Evolutionary conservation across 1,140 invertebrate species (phyloP).

Genomic region (Drosophila hydei): DNA sequence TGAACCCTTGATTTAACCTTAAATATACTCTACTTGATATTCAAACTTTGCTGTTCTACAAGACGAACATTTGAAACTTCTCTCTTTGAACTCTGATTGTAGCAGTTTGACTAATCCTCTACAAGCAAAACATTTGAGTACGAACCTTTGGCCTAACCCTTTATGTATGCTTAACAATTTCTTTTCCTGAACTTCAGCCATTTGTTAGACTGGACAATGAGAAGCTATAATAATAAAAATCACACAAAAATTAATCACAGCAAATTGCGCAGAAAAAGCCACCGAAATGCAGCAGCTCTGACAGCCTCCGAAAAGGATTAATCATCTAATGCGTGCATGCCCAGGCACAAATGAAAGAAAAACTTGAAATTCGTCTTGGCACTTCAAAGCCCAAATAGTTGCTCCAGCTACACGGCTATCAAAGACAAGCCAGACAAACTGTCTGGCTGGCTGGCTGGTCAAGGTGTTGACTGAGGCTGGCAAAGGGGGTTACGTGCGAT

Average conservation of each 20-base stretch:
- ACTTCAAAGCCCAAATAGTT: slow-evolving; percentile 58
- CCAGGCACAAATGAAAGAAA: slow-evolving; percentile 33
- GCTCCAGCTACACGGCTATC: slow-evolving; percentile 10
- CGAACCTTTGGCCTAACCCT: slow-evolving; percentile 17
- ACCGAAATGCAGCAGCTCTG: slow-evolving; percentile 60
- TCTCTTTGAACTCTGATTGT: background rate
- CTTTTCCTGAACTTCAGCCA: slow-evolving; percentile 38
- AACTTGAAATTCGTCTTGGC: slow-evolving; percentile 80
- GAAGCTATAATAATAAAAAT: slow-evolving; percentile 43
- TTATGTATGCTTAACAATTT: background rate
- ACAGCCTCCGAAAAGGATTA: slow-evolving; percentile 62
- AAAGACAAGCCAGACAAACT: no score
- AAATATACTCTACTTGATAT: no score
- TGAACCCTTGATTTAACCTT: no score
- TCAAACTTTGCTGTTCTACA: no score
- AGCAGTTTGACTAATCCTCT: background rate
- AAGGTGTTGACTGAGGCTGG: slow-evolving; percentile 78
- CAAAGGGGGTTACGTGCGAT: slow-evolving; percentile 44
- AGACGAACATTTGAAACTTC: no score
- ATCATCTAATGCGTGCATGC: slow-evolving; percentile 62
- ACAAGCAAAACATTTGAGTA: background rate
- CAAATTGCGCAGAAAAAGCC: slow-evolving; percentile 77
- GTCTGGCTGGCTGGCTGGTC: slow-evolving; percentile 46
- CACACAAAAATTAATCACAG: slow-evolving; percentile 75
- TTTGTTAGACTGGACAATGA: slow-evolving; percentile 57